Percentiles rank a stretch among this genome's conserved stretches.
These are phyloP conservation scores for Pissodes strobi DNA, from an alignment of 1,140 invertebrate species.

Conservation along the genomic window DNA sequence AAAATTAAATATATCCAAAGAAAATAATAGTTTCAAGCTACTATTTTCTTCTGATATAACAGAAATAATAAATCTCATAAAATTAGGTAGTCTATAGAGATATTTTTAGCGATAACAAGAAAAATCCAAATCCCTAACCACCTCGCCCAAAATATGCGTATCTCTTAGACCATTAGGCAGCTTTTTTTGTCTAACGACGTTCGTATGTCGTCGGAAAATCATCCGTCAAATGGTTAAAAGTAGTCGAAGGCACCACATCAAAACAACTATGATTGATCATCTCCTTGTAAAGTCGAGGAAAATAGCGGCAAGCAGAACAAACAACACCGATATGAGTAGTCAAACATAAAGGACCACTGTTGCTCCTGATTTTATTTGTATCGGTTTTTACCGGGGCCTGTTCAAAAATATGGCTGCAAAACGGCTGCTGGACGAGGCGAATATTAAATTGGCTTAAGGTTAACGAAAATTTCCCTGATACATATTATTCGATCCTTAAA, in stretches of 20 bases:
- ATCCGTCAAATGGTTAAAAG: slow-evolving; percentile 30
- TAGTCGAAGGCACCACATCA: slow-evolving; percentile 27
- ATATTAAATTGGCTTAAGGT: no score
- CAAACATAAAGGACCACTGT: slow-evolving; percentile 24
- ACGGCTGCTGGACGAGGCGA: no score
- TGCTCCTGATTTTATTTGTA: neutral
- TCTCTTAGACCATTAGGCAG: slow-evolving; percentile 15
- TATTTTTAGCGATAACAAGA: no score
- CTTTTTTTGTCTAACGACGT: slow-evolving; percentile 30
- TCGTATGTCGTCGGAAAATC: slow-evolving; percentile 29
- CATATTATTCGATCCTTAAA: no score
- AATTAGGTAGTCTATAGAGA: no score
- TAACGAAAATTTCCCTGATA: no score
- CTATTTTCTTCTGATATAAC: no score
- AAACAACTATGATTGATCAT: slow-evolving; percentile 34
- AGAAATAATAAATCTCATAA: no score
- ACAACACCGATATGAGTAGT: slow-evolving; percentile 32
- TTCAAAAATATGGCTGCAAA: no score
- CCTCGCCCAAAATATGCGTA: slow-evolving; percentile 6
- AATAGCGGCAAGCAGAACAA: slow-evolving; percentile 26
- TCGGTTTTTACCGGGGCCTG: no score
- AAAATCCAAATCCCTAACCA: neutral
- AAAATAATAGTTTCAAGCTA: no score
- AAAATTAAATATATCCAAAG: no score
- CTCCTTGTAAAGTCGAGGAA: slow-evolving; percentile 13